phyloP scores from a whole-genome alignment of 1,140 invertebrate genomes.

The Cepaea nemoralis region DNA sequence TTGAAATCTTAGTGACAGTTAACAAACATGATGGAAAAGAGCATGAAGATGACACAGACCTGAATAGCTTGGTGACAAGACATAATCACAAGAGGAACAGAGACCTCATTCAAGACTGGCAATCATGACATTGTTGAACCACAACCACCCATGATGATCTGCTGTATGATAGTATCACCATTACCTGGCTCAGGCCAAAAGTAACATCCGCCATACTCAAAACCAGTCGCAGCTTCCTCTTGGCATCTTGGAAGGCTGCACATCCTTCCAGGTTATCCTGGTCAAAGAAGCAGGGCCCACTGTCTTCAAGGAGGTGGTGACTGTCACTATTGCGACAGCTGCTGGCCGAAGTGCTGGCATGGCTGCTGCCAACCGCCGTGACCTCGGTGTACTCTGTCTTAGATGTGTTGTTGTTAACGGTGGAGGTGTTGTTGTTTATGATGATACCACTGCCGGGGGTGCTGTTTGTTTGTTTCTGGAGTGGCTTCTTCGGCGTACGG shows the following conservation, averaged over 20 bases:
- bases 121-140: no score
- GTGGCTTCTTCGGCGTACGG: slow-evolving; percentile 72
- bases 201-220: slow-evolving; percentile 80
- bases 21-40: no score
- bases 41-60: no score
- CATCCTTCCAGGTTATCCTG: slow-evolving; percentile 77
- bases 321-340: slow-evolving; percentile 9
- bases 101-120: no score
- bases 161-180: not conserved
- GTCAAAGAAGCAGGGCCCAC: slow-evolving; percentile 76
- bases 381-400: slow-evolving; percentile 19
- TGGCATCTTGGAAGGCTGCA: slow-evolving; percentile 85
- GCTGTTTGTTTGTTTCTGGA: not conserved
- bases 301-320: not conserved
- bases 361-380: slow-evolving; percentile 48
- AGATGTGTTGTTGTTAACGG: slow-evolving; percentile 24
- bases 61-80: no score
- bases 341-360: not conserved
- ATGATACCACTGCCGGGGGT: not conserved
- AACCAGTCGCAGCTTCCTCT: slow-evolving; percentile 91
- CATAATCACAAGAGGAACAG: no score
- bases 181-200: slow-evolving; percentile 50
- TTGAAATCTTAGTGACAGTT: no score
- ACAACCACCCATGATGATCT: no score
- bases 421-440: slow-evolving; percentile 31